Evolutionary conservation across 2,888 invertebrate genomes (phyloP), one percentile per base, ranked within the genome.

Genomic region (Apamea epomidion): DNA sequence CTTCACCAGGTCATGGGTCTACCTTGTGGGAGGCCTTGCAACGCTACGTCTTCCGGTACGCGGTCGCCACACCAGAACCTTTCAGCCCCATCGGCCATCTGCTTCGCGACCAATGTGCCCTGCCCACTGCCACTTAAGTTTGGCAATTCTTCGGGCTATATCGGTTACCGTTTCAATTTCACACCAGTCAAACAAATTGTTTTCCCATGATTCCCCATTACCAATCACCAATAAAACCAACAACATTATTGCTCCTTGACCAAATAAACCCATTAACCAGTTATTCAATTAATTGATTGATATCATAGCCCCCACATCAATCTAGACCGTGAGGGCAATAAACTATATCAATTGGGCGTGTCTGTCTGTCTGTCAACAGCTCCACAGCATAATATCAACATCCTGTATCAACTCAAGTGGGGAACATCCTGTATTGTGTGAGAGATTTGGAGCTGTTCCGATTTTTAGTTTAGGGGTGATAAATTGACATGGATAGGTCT

Each of bases 311-410:
- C 58, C 73, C 74, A 67, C 68, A 80, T 79, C 74, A 64, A 85
- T 86, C 74, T 74, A 83, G 73, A 78, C 58, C 85, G 85, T 85
- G 84, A 67, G 84, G 82, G 73, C 79, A 86, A 74, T 86, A 85
- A 86, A 85, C 67, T 74, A 70, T 65, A 70, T 42, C 86, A 83
- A 86, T 83, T 83, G 82, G 67, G 68, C 67, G 68, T 82, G 84
- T 90, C 86, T 78, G 89, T 89, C 90, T 82, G 89, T 90, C 92
- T 90, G 90, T 90, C 92, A 91, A 83, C 90, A 86, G 80, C 76
- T 88, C 89, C 87, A 83, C 89, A 80, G 77, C 78, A 79, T 91
- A 88, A 92, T 91, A 87, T 92, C 92, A 93, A 92, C 93, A 92
- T 93, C 93, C 93, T 89, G 92, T 89, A 90, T 90, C 85, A 87